These are phyloP conservation scores for Ochropacha duplaris DNA, from an alignment of 2,888 invertebrate species.

Conservation along the genomic window DNA sequence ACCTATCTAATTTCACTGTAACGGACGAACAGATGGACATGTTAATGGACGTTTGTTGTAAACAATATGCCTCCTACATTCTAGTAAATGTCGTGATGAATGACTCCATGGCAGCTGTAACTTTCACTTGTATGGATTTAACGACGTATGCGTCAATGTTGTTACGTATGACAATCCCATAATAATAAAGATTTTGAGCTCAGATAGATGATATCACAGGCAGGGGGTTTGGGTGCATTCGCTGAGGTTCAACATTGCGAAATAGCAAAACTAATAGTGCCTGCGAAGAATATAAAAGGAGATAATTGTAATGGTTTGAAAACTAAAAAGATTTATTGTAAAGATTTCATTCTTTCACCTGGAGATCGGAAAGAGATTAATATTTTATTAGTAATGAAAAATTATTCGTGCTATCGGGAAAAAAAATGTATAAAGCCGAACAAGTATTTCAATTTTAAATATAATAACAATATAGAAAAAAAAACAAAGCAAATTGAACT, in stretches of 20 bases:
- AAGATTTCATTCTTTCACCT: too few species aligned
- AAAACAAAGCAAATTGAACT: too few species aligned
- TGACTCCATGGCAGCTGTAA: constrained; percentile 29
- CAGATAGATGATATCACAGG: background rate
- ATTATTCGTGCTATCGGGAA: too few species aligned
- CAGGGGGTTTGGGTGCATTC: background rate
- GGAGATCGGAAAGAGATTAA: too few species aligned
- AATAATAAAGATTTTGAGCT: background rate
- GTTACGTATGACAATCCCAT: background rate
- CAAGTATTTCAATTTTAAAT: too few species aligned
- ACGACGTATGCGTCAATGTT: background rate
- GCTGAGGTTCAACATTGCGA: background rate
- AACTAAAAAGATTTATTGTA: too few species aligned
- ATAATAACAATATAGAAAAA: too few species aligned
- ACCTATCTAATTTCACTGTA: constrained; percentile 2
- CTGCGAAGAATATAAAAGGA: background rate
- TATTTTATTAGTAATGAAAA: too few species aligned
- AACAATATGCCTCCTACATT: constrained; percentile 24
- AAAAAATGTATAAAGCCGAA: too few species aligned
- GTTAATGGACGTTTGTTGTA: constrained; percentile 22
- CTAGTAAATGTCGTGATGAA: constrained; percentile 27
- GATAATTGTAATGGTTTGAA: background rate
- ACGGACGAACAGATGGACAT: constrained; percentile 29
- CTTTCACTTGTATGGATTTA: constrained; percentile 34
- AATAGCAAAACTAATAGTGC: background rate